Base-by-base conservation (phyloP, 1,140 invertebrate genomes). In the Bombus huntii region DNA sequence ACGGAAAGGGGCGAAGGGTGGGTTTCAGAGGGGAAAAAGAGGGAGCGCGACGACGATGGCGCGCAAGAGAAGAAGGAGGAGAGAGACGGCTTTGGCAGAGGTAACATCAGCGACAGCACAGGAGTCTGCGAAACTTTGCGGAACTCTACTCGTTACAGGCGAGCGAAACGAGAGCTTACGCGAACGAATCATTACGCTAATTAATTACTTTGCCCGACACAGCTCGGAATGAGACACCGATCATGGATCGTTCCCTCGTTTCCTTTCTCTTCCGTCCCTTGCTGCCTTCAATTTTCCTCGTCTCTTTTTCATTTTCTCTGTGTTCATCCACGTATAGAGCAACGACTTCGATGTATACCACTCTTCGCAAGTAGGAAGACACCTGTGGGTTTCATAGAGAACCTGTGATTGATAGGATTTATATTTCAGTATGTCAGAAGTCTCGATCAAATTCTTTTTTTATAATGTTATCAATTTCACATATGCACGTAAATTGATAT, bases 111-210 rank as follows among this genome's bases (percentile, higher is more conserved):
- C 65, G 77, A 78, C 78, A n/a, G 86, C 76, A 62, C 75, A 68
- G 68, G 73, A 83, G 83, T 91, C 83, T 85, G 84, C 74, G 86
- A 89, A 92, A 92, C 89, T 93, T 93, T 88, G 81, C 87, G 84
- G 77, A 91, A 93, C 89, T 90, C 92, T 89, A 91, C 87, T 91
- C 90, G 88, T 92, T 92, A 91, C 84, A 91, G 82, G 75, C 80
- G 85, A 89, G 62, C 82, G 84, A 85, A 88, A 88, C 88, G 89
- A 87, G 86, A 81, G 86, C 89, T 91, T 90, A 81, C 86, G 78
- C 83, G 88, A 90, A 93, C 91, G 91, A 93, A 93, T 94, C 91
- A 93, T 94, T 92, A 90, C 92, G 90, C 92, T 93, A 94, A 94
- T 94, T 93, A 93, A 93, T 94, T 93, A 93, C 78, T 83, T 87